phyloP scores from a whole-genome alignment of 2,797 vertebrate species.

The Propithecus deckenii region DNA sequence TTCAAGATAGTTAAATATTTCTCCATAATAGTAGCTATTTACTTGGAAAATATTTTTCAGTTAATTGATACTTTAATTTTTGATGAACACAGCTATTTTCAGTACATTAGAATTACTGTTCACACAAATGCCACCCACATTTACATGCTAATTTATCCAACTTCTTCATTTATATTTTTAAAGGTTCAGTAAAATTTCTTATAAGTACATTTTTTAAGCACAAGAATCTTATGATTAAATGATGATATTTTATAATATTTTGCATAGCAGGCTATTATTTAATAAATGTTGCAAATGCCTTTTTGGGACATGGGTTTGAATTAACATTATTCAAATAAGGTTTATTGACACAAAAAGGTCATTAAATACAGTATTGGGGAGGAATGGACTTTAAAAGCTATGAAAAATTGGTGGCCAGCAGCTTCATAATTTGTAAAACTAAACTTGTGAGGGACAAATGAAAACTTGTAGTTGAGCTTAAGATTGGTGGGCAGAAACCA shows the following conservation, averaged over 20 bases:
- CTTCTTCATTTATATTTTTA: conserved; percentile 22
- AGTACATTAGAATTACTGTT: background rate
- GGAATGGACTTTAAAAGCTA: background rate
- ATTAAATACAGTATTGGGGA: background rate
- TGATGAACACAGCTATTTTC: conserved; percentile 47
- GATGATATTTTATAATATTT: background rate
- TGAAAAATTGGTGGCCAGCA: background rate
- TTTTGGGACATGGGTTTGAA: background rate
- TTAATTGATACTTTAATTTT: conserved; percentile 42
- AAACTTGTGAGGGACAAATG: background rate
- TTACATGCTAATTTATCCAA: background rate
- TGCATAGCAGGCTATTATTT: conserved; percentile 22
- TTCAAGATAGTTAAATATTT: conserved; percentile 6
- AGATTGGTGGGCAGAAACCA: background rate
- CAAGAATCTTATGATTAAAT: background rate
- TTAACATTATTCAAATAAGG: background rate
- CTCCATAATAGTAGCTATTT: background rate
- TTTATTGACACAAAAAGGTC: background rate
- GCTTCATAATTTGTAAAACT: background rate
- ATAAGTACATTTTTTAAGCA: background rate
- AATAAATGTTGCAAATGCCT: background rate
- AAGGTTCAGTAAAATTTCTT: background rate
- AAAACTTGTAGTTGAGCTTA: background rate
- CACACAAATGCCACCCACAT: background rate
- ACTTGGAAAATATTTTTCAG: conserved; percentile 15